Percentiles rank a stretch among this genome's conserved stretches.
Evolutionary conservation across 1,140 invertebrate genomes (phyloP).

Genomic region (Euglossa dilemma): DNA sequence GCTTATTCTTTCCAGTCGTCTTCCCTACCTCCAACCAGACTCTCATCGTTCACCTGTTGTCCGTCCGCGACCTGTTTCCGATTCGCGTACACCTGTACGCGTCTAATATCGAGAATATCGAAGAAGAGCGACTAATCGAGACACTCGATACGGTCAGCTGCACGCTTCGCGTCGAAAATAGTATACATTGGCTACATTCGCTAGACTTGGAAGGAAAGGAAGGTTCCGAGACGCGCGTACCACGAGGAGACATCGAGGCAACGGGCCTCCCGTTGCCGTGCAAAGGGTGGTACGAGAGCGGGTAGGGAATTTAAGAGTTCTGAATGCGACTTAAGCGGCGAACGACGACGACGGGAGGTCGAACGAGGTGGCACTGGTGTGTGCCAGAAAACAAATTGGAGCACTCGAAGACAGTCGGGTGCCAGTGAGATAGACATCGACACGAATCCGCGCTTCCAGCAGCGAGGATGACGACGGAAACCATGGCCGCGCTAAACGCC

Average conservation of each 20-base stretch:
- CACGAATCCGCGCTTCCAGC: constrained; percentile 52
- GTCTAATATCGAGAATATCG: neutral
- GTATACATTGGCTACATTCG: too few relatives aligned
- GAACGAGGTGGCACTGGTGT: constrained; percentile 46
- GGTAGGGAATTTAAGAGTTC: constrained; percentile 45
- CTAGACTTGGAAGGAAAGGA: too few relatives aligned
- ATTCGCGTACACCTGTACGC: neutral
- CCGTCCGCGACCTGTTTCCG: neutral
- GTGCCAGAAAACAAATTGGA: constrained; percentile 65
- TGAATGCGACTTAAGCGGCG: constrained; percentile 60
- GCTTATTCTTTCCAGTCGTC: too few relatives aligned
- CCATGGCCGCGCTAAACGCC: constrained; percentile 29
- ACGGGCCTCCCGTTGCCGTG: too few relatives aligned
- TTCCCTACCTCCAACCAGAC: too few relatives aligned
- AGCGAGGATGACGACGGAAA: constrained; percentile 39
- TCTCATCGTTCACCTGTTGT: neutral
- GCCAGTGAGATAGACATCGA: constrained; percentile 68
- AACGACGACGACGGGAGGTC: constrained; percentile 62
- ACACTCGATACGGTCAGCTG: too few relatives aligned
- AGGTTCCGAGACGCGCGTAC: too few relatives aligned
- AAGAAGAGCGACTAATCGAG: neutral
- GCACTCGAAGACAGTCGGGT: constrained; percentile 68
- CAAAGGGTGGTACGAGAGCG: too few relatives aligned
- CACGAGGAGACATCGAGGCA: too few relatives aligned
- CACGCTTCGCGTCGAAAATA: too few relatives aligned